Evolutionary conservation across 2,113 vertebrate species (phyloP).

Genomic region (Entomyzon cyanotis): DNA sequence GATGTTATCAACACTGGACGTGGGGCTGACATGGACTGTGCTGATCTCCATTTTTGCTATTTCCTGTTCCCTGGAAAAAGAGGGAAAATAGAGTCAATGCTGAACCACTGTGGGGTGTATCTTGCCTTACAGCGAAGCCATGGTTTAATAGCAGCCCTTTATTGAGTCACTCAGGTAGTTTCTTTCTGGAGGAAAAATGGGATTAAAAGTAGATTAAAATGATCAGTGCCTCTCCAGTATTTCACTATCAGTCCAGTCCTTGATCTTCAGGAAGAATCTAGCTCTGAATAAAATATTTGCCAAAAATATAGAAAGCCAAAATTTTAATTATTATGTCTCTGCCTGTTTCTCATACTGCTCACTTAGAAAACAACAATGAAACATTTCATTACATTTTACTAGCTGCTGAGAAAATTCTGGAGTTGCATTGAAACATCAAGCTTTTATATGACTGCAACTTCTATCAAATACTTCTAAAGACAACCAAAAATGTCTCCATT

Average conservation of each 20-base stretch:
- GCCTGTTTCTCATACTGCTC: neutral
- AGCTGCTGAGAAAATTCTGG: neutral
- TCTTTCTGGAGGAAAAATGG: neutral
- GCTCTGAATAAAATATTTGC: neutral
- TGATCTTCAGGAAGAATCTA: neutral
- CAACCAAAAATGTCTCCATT: constrained; percentile 44
- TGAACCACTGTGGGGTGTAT: neutral
- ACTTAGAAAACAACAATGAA: neutral
- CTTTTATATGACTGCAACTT: neutral
- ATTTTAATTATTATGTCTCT: neutral
- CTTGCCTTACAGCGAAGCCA: neutral
- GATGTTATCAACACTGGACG: neutral
- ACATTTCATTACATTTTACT: neutral
- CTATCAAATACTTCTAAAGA: neutral
- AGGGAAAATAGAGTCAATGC: neutral
- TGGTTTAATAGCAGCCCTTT: neutral
- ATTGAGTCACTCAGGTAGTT: neutral
- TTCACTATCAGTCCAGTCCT: neutral
- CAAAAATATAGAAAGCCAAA: neutral
- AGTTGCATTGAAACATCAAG: constrained; percentile 3
- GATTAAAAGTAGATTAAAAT: neutral
- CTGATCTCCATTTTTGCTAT: neutral
- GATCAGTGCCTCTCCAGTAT: neutral
- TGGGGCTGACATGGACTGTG: fast-evolving
- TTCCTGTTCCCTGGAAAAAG: neutral